Percentiles rank a stretch among this genome's conserved stretches.
Evolutionary conservation across 92 coral and sea anemone species (phyloP).

Genomic region (Pocillopora grandis): DNA sequence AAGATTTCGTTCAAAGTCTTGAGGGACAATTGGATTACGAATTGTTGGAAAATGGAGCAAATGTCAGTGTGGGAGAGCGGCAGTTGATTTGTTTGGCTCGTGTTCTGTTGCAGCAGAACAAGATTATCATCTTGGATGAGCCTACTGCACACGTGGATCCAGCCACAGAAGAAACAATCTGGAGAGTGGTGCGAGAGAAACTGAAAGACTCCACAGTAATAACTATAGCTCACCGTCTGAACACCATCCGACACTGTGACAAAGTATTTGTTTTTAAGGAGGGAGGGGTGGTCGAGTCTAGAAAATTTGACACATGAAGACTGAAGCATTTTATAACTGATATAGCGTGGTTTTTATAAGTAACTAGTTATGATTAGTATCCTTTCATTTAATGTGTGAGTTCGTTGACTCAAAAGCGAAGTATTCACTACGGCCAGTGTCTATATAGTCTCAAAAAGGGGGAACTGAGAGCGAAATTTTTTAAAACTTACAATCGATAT

Average conservation of each 20-base stretch:
- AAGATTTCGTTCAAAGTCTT: not conserved
- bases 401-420: not conserved
- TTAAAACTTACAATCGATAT: too few species aligned
- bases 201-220: not conserved
- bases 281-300: not conserved
- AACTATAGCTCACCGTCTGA: slow-evolving; percentile 3
- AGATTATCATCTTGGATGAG: not conserved
- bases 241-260: slow-evolving; percentile 4
- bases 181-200: not conserved
- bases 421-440: too few species aligned
- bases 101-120: not conserved
- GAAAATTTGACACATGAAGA: too few species aligned
- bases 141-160: slow-evolving; percentile 6
- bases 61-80: not conserved
- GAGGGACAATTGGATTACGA: slow-evolving; percentile 1
- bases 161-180: not conserved
- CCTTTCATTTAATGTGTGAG: too few species aligned
- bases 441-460: too few species aligned
- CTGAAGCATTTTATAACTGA: too few species aligned
- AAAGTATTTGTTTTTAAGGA: not conserved
- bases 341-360: not conserved
- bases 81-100: slow-evolving; percentile 8
- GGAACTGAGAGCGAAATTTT: too few species aligned
- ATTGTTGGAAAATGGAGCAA: slow-evolving; percentile 1
- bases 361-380: too few species aligned